These are phyloP conservation scores for Pristionchus japonicus DNA, from an alignment of 2,888 invertebrate genomes.

Conservation along the genomic window DNA sequence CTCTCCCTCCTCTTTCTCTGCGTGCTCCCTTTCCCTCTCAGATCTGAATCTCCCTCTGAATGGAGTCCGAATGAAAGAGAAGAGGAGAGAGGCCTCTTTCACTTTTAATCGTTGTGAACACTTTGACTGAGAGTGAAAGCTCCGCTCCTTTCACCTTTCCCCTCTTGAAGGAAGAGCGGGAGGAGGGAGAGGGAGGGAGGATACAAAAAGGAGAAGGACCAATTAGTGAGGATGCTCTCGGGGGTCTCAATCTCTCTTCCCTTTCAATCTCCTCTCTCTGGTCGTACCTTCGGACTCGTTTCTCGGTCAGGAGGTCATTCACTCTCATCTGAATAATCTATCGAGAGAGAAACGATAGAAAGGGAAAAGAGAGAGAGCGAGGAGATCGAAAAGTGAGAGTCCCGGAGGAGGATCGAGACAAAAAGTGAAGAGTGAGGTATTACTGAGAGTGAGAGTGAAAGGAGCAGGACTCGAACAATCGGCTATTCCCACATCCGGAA, in stretches of 20 bases:
- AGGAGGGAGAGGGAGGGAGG: background rate
- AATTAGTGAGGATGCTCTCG: conserved; percentile 11
- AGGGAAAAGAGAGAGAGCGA: background rate
- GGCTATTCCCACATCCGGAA: conserved; percentile 16
- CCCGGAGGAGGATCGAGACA: background rate
- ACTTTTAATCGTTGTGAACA: conserved; percentile 28
- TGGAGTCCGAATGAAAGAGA: background rate
- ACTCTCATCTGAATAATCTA: conserved; percentile 26
- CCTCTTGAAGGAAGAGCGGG: background rate
- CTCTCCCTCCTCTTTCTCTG: background rate
- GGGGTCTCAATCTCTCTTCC: background rate
- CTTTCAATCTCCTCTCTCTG: background rate
- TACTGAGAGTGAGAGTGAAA: conserved; percentile 38
- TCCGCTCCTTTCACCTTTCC: conserved; percentile 2
- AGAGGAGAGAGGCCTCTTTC: background rate
- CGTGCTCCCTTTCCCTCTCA: background rate
- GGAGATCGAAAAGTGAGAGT: background rate
- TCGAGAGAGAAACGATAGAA: background rate
- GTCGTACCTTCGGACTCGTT: conserved; percentile 3
- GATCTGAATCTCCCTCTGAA: background rate
- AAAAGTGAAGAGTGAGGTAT: background rate
- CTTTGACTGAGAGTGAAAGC: conserved; percentile 26
- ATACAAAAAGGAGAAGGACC: conserved; percentile 8
- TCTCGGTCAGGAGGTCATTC: conserved; percentile 29
- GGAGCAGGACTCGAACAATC: background rate